phyloP scores from a whole-genome alignment of 2,113 vertebrate genomes.

The Abramis brama region DNA sequence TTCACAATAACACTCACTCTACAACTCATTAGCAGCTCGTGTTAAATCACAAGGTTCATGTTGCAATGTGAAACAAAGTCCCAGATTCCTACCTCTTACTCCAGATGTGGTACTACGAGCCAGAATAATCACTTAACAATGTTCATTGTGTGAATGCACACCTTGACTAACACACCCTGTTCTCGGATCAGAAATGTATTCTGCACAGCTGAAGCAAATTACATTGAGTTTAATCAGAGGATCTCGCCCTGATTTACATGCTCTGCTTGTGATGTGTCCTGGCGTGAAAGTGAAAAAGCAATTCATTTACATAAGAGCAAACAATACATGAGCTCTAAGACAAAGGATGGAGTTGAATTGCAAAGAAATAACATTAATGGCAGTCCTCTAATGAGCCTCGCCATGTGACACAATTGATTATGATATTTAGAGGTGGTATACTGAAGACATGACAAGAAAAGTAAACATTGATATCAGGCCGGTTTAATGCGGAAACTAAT shows the following conservation, averaged over 20 bases:
- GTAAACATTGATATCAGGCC: neutral
- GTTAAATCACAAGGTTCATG: constrained; percentile 69
- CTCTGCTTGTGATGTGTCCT: constrained; percentile 63
- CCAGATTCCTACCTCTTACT: constrained; percentile 13
- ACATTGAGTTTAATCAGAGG: neutral
- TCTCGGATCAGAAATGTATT: neutral
- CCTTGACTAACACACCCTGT: constrained; percentile 72
- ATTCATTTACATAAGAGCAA: neutral
- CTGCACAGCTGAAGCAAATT: constrained; percentile 12
- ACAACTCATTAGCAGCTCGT: constrained; percentile 80
- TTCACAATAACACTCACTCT: constrained; percentile 80
- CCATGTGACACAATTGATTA: neutral
- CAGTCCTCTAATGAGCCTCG: neutral
- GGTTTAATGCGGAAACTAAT: neutral
- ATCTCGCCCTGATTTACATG: constrained; percentile 65
- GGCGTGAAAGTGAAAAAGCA: neutral
- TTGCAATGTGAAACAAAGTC: constrained; percentile 30
- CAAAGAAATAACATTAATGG: neutral
- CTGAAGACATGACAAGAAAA: neutral
- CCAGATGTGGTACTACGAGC: constrained; percentile 78
- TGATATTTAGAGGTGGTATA: neutral
- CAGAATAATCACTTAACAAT: constrained; percentile 79
- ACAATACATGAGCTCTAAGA: constrained; percentile 51
- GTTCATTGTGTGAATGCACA: constrained; percentile 77
- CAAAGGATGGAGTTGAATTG: constrained; percentile 36